Evolutionary conservation across 2,113 vertebrate species (phyloP).

Genomic region (Rhinichthys klamathensis): DNA sequence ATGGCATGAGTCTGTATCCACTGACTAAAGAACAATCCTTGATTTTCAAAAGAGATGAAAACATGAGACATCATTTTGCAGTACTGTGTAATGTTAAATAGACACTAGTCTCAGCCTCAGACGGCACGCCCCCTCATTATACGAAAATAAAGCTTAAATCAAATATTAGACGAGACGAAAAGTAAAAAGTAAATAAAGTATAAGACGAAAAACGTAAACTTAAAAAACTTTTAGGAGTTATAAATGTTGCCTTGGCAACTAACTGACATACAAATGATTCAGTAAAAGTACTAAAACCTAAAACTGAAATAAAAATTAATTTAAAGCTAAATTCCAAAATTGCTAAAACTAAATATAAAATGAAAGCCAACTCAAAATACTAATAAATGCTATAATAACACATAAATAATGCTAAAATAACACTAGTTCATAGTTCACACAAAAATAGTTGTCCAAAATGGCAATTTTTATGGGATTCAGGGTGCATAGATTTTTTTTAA

Average conservation of each 20-base stretch:
- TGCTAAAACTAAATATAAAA: too few relatives aligned
- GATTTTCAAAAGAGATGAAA: not conserved
- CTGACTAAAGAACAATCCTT: not conserved
- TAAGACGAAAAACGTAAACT: too few relatives aligned
- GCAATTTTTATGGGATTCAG: not conserved
- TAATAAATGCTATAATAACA: not conserved
- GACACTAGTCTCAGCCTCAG: not conserved
- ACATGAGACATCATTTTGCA: constrained; percentile 8
- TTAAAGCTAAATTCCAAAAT: too few relatives aligned
- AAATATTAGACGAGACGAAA: not conserved
- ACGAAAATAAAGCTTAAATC: not conserved
- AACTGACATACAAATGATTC: too few relatives aligned
- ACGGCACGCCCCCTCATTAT: not conserved
- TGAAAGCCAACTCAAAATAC: too few relatives aligned
- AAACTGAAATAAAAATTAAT: too few relatives aligned
- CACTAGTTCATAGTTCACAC: not conserved
- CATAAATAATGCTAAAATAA: not conserved
- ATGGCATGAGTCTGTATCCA: not conserved
- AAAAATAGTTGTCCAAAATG: not conserved
- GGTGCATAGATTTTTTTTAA: not conserved
- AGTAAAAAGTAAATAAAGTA: not conserved
- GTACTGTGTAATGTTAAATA: not conserved
- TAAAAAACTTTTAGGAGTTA: too few relatives aligned
- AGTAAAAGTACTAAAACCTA: too few relatives aligned
- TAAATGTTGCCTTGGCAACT: too few relatives aligned